Evolutionary conservation across 2,113 vertebrate species (phyloP).

Genomic region (Numida meleagris): DNA sequence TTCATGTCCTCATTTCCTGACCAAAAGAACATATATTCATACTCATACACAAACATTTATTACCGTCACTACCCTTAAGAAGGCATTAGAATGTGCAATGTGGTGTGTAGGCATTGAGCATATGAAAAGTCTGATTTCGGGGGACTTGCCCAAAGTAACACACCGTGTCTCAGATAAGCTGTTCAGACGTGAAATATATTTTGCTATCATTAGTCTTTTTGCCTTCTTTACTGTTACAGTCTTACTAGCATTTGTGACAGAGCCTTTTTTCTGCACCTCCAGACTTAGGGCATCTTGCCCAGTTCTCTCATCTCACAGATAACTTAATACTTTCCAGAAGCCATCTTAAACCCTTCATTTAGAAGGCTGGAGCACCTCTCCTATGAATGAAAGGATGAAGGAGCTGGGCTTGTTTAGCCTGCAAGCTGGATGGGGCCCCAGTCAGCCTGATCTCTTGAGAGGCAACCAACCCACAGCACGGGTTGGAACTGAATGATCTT

Average conservation of each 20-base stretch:
- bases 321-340: no score
- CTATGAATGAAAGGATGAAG: no score
- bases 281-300: neutral
- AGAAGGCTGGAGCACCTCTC: no score
- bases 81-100: rapidly evolving
- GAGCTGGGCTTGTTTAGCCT: no score
- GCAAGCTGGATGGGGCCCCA: no score
- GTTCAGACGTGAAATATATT: rapidly evolving
- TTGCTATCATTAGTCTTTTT: neutral
- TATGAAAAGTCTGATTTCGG: neutral
- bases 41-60: neutral
- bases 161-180: neutral
- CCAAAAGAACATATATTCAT: neutral
- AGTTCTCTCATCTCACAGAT: neutral
- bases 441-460: no score
- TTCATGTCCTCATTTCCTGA: neutral
- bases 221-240: neutral
- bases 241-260: neutral
- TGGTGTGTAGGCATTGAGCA: neutral
- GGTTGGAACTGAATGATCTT: no score
- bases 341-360: no score
- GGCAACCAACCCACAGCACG: no score
- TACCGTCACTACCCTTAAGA: neutral
- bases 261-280: neutral
- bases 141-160: neutral